Base-by-base conservation (phyloP, 2,888 invertebrate species). In the Yponomeuta evonymella region DNA sequence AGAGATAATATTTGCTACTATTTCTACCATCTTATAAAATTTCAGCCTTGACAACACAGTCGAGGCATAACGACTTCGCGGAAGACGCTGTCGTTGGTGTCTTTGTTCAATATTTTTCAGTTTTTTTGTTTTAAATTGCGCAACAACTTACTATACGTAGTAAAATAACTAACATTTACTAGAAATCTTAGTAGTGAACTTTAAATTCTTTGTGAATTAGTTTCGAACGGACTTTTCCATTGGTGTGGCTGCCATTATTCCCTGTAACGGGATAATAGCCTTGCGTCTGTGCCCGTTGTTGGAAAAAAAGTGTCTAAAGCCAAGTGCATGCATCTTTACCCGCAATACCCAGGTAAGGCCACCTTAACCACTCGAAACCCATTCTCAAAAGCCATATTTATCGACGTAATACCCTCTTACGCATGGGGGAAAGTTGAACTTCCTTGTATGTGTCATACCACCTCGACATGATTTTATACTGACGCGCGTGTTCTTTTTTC, bases 301-400 rank as follows among this genome's bases (percentile, higher is more conserved):
- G 83, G 79, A 76, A 80, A 83, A 67, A 86, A 89, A 92, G 92
- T 90, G 87, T 87, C 83, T 78, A 86, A 91, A 92, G 90, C 90
- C 88, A 92, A 92, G 93, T 93, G 93, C 92, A 93, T 93, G 93
- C 90, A 93, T 93, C 92, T 93, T 90, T 88, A 87, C 84, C 86
- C 90, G 92, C 90, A 91, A 89, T 89, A 91, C 89, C 82, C 91
- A 92, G 92, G 92, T 93, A 78, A 82, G 90, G 51, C 68, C 48
- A 75, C 10, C 51, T 1, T 75, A 63, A 15, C 51, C 51, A 58
- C 15, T 15, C 15, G 0, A 51, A 51, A 51, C 12, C 51, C 51
- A 10, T 48, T 36, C 62, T 76, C 83, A 51, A 64, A 70, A 69
- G 30, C 65, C 29, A 65, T 30, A 30, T 58, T 36, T 15, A 36